phyloP scores from a whole-genome alignment of 2,113 vertebrate genomes.

The Syngnathoides biaculeatus region DNA sequence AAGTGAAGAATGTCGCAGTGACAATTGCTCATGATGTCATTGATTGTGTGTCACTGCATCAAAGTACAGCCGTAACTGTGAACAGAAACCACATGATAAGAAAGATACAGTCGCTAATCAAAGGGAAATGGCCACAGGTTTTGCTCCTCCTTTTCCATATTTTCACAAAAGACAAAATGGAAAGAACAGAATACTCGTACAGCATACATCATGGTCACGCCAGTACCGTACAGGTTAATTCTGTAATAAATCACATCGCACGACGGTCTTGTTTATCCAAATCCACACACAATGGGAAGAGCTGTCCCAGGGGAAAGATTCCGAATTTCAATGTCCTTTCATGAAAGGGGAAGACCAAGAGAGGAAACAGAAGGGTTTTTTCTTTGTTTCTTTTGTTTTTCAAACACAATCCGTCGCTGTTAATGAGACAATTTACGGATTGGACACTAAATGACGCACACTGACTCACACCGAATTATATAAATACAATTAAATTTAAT shows the following conservation, averaged over 20 bases:
- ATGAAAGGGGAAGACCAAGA: background rate
- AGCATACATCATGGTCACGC: too few species aligned
- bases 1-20: too few species aligned
- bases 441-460: slow-evolving; percentile 1
- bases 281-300: background rate
- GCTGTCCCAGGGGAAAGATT: background rate
- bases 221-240: background rate
- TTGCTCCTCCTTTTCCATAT: background rate
- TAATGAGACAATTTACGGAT: background rate
- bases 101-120: too few species aligned
- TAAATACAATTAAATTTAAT: slow-evolving; percentile 3
- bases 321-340: background rate
- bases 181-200: background rate
- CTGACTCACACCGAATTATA: slow-evolving; percentile 5
- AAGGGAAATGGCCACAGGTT: background rate
- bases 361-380: slow-evolving; percentile 6
- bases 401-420: background rate
- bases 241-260: background rate
- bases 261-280: background rate
- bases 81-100: too few species aligned
- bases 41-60: too few species aligned
- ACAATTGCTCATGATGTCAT: too few species aligned
- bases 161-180: background rate
- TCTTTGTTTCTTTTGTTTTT: too few species aligned
- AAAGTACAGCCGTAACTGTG: too few species aligned